These are phyloP conservation scores for Seira musarum DNA, from an alignment of 2,888 invertebrate genomes.

Conservation along the genomic window DNA sequence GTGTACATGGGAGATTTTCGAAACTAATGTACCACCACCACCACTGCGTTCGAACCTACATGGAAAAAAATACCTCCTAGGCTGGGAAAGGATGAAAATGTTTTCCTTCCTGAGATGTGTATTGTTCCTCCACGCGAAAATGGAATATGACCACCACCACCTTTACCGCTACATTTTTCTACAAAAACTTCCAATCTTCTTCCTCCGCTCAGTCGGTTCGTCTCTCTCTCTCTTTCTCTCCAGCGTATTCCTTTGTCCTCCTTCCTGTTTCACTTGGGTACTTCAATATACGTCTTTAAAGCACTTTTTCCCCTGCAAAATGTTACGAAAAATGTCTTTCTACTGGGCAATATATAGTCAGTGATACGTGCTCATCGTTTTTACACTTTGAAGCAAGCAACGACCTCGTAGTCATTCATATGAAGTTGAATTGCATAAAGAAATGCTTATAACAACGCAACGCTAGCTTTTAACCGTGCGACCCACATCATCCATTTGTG, in stretches of 20 bases:
- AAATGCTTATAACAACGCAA: too few relatives aligned
- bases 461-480: slow-evolving; percentile 48
- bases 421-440: slow-evolving; percentile 42
- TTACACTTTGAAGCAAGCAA: not conserved
- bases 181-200: not conserved
- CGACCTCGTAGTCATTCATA: slow-evolving; percentile 45
- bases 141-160: not conserved
- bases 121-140: not conserved
- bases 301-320: too few relatives aligned
- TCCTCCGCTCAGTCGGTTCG: too few relatives aligned
- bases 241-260: not conserved
- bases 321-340: too few relatives aligned
- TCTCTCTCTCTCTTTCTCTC: too few relatives aligned
- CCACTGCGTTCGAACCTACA: too few relatives aligned
- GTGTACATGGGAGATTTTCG: not conserved
- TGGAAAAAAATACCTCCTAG: not conserved
- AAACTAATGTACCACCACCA: too few relatives aligned
- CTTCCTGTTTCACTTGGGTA: not conserved
- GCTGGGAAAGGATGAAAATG: not conserved
- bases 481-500: slow-evolving; percentile 49
- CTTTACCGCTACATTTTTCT: not conserved
- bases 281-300: not conserved
- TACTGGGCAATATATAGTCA: too few relatives aligned
- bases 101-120: not conserved
- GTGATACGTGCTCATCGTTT: not conserved